A percentile compares a stretch with the other conserved stretches of the same genome.
Conservation (phyloP, 1,140 invertebrate genomes). For the Musca vetustissima region DNA sequence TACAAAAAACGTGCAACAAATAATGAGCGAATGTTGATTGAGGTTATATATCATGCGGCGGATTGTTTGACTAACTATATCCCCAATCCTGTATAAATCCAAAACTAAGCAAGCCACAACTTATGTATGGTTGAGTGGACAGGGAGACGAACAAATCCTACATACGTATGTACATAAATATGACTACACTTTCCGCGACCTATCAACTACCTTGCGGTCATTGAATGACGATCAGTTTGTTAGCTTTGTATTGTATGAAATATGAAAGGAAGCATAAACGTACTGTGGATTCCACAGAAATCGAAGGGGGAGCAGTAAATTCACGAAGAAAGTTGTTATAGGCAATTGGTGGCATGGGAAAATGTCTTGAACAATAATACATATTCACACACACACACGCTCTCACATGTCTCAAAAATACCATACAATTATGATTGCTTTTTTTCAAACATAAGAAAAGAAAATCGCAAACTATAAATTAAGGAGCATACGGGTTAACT, state of each 20-base stretch:
- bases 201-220: slow-evolving; percentile 5
- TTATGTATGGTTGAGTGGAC: no score
- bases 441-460: background rate
- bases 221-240: slow-evolving; percentile 25
- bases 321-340: slow-evolving; percentile 11
- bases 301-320: background rate
- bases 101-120: no score
- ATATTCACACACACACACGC: no score
- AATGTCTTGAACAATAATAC: background rate
- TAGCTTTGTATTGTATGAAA: no score
- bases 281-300: background rate
- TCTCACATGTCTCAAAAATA: no score
- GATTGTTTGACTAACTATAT: slow-evolving; percentile 2
- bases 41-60: slow-evolving; percentile 27
- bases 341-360: slow-evolving; percentile 17
- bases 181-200: no score
- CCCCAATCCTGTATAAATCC: no score
- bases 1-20: background rate
- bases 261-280: no score
- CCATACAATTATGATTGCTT: background rate
- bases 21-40: slow-evolving; percentile 31
- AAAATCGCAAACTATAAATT: background rate
- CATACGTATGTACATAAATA: no score
- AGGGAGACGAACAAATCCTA: no score
- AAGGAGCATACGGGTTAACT: background rate